Conservation (phyloP, 2,888 invertebrate genomes). For the Cremastinae sp. region DNA sequence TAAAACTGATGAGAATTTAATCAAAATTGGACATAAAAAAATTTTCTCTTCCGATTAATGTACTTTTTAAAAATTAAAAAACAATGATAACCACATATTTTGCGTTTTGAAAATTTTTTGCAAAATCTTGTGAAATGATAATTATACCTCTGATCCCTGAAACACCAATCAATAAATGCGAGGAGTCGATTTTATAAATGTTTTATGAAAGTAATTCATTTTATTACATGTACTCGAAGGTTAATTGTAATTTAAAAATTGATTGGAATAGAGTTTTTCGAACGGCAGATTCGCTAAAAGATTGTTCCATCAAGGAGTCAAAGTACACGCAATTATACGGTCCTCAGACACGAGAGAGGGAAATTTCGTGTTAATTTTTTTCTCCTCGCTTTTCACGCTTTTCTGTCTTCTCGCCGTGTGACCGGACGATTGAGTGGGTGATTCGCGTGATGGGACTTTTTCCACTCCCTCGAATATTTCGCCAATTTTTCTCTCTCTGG, state of each 20-base stretch:
- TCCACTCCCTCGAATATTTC: conserved; percentile 47
- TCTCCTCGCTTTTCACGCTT: conserved; percentile 20
- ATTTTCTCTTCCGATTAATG: too few species aligned
- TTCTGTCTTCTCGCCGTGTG: conserved; percentile 20
- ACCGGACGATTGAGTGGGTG: conserved; percentile 61
- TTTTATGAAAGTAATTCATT: too few species aligned
- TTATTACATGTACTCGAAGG: too few species aligned
- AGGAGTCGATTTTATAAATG: too few species aligned
- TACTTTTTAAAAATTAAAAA: too few species aligned
- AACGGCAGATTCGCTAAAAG: conserved; percentile 34
- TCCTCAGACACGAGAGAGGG: conserved; percentile 23
- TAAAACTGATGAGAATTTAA: too few species aligned
- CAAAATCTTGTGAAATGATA: too few species aligned
- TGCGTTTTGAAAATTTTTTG: too few species aligned
- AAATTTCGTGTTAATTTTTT: conserved; percentile 45
- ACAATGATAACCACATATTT: too few species aligned
- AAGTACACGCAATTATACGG: conserved; percentile 45
- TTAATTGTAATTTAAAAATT: background rate
- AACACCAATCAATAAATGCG: too few species aligned
- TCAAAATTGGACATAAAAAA: too few species aligned
- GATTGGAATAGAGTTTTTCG: conserved; percentile 3
- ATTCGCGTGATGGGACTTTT: conserved; percentile 55
- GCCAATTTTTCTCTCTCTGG: conserved; percentile 47
- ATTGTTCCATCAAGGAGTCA: conserved; percentile 34
- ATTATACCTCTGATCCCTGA: too few species aligned